Conservation (phyloP, 2,797 vertebrate species). For the Artibeus jamaicensis region DNA sequence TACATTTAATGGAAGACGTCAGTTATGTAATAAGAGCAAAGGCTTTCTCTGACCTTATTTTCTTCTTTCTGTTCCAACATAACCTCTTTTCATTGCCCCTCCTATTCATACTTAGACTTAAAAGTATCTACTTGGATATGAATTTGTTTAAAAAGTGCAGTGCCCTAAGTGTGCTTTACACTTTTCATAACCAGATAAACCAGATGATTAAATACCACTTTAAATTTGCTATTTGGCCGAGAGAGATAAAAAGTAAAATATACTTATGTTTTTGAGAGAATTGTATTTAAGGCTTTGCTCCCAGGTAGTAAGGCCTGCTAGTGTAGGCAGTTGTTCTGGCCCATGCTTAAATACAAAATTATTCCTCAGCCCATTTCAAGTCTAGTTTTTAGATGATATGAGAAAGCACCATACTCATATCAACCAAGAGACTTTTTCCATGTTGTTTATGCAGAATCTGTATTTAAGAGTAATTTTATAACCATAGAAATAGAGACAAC, state of each 20-base stretch:
- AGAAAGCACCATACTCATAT: constrained; percentile 52
- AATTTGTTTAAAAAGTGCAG: constrained; percentile 60
- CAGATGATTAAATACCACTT: constrained; percentile 41
- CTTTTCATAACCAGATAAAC: constrained; percentile 56
- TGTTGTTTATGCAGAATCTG: constrained; percentile 67
- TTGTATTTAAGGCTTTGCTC: constrained; percentile 61
- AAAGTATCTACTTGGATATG: constrained; percentile 51
- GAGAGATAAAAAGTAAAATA: constrained; percentile 74
- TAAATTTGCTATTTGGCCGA: constrained; percentile 59
- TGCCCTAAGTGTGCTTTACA: constrained; percentile 67
- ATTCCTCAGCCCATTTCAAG: constrained; percentile 56
- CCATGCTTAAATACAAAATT: constrained; percentile 62
- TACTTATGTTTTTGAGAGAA: constrained; percentile 48
- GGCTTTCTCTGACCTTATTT: constrained; percentile 6
- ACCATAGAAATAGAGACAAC: constrained; percentile 60
- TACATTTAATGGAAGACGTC: not conserved
- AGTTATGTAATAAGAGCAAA: not conserved
- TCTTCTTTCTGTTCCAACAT: not conserved
- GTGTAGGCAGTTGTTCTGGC: constrained; percentile 26
- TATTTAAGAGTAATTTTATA: constrained; percentile 76
- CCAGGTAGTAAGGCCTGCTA: constrained; percentile 65
- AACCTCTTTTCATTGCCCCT: constrained; percentile 35
- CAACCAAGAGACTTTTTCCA: constrained; percentile 63
- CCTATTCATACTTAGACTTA: constrained; percentile 17
- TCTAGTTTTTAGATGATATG: constrained; percentile 70